Evolutionary conservation across 2,888 invertebrate genomes (phyloP).

Genomic region (Hyposoter didymator): DNA sequence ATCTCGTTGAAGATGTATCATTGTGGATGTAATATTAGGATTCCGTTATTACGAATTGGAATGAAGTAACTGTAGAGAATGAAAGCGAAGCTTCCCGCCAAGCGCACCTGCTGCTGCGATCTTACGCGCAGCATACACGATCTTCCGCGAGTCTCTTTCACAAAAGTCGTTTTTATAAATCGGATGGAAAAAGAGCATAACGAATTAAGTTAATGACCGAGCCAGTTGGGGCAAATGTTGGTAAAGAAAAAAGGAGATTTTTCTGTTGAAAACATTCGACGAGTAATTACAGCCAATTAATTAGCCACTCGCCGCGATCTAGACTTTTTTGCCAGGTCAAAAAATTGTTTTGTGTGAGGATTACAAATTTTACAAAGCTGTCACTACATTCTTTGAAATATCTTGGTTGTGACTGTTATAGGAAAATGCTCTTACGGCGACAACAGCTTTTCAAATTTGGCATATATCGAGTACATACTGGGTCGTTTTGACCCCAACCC

Average conservation of each 20-base stretch:
- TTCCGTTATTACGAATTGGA: constrained; percentile 48
- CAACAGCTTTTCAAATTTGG: too few relatives aligned
- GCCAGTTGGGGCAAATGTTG: not conserved
- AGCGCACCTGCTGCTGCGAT: constrained; percentile 13
- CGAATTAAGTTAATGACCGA: not conserved
- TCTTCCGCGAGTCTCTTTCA: not conserved
- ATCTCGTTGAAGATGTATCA: constrained; percentile 27
- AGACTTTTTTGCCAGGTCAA: too few relatives aligned
- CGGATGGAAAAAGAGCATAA: not conserved
- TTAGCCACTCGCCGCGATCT: too few relatives aligned
- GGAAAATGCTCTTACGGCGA: too few relatives aligned
- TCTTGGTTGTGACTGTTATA: too few relatives aligned
- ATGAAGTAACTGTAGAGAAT: constrained; percentile 30
- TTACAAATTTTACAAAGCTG: too few relatives aligned
- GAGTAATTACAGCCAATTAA: too few relatives aligned
- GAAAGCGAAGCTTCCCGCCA: constrained; percentile 48
- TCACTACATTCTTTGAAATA: too few relatives aligned
- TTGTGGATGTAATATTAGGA: not conserved
- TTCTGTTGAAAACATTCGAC: not conserved
- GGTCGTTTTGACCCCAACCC: too few relatives aligned
- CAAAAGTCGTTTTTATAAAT: not conserved
- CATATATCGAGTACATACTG: too few relatives aligned
- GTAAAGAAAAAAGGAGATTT: not conserved
- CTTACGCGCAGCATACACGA: not conserved
- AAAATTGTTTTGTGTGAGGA: too few relatives aligned